A percentile compares a stretch with the other conserved stretches of the same genome.
These are phyloP conservation scores for Leucophenga varia DNA, from an alignment of 1,140 invertebrate genomes.

Conservation along the genomic window DNA sequence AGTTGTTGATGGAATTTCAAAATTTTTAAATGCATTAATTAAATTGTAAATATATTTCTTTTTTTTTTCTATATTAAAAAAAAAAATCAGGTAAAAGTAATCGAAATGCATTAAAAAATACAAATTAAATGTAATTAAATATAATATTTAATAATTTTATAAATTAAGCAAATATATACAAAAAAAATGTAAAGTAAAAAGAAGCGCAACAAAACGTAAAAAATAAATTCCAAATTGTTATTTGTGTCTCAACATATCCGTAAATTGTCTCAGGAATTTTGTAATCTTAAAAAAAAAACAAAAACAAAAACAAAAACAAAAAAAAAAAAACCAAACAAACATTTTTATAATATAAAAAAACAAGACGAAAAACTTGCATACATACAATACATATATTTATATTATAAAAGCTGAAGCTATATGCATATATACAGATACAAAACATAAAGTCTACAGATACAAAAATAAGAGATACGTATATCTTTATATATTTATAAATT, in stretches of 20 bases:
- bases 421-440: not conserved
- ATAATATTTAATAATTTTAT: slow-evolving; percentile 1
- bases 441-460: not conserved
- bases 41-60: slow-evolving; percentile 13
- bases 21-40: not conserved
- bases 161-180: slow-evolving; percentile 11
- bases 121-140: slow-evolving; percentile 7
- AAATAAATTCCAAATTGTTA: slow-evolving; percentile 23
- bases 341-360: not conserved
- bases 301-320: not conserved
- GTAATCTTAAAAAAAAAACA: slow-evolving; percentile 5
- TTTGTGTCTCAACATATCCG: slow-evolving; percentile 44
- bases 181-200: slow-evolving; percentile 13
- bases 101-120: slow-evolving; percentile 12
- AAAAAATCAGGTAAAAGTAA: slow-evolving; percentile 6
- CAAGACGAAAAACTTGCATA: no score
- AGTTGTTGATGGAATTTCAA: no score
- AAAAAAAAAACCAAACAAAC: not conserved
- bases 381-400: not conserved
- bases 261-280: slow-evolving; percentile 53
- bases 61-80: slow-evolving; percentile 12
- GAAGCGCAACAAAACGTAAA: slow-evolving; percentile 8
- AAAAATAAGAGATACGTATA: slow-evolving; percentile 7
- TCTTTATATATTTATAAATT: not conserved
- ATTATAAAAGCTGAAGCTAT: not conserved